Evolutionary conservation across 2,888 invertebrate species (phyloP).

Genomic region (Notodonta ziczac): DNA sequence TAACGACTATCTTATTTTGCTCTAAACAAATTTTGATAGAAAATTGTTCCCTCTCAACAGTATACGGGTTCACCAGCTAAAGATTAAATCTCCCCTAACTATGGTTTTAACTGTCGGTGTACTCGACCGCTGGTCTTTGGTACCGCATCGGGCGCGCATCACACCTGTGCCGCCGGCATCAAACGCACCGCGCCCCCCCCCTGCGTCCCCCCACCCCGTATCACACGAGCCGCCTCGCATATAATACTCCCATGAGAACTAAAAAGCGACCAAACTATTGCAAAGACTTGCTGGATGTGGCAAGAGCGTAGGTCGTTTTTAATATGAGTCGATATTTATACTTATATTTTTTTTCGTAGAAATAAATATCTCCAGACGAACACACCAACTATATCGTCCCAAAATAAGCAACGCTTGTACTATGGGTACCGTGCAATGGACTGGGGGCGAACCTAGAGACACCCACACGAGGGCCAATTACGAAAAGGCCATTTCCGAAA

Average conservation of each 20-base stretch:
- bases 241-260: conserved; percentile 75
- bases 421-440: too few relatives aligned
- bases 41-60: too few relatives aligned
- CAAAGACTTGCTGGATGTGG: conserved; percentile 52
- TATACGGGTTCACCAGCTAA: background rate
- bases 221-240: conserved; percentile 72
- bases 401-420: too few relatives aligned
- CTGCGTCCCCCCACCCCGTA: conserved; percentile 43
- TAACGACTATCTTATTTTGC: too few relatives aligned
- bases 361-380: too few relatives aligned
- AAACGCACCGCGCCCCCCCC: conserved; percentile 60
- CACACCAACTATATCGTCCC: too few relatives aligned
- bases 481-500: too few relatives aligned
- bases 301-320: conserved; percentile 15
- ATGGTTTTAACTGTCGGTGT: conserved; percentile 23
- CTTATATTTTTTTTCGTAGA: too few relatives aligned
- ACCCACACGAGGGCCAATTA: too few relatives aligned
- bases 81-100: conserved; percentile 23
- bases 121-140: conserved; percentile 32
- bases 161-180: conserved; percentile 77
- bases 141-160: conserved; percentile 57
- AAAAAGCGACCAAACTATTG: conserved; percentile 44
- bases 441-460: too few relatives aligned
- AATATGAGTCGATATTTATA: background rate
- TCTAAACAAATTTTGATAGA: too few relatives aligned